Percentiles rank a stretch among this genome's conserved stretches.
phyloP scores from a whole-genome alignment of 2,113 vertebrate species.

The Mionectes macconnelli region DNA sequence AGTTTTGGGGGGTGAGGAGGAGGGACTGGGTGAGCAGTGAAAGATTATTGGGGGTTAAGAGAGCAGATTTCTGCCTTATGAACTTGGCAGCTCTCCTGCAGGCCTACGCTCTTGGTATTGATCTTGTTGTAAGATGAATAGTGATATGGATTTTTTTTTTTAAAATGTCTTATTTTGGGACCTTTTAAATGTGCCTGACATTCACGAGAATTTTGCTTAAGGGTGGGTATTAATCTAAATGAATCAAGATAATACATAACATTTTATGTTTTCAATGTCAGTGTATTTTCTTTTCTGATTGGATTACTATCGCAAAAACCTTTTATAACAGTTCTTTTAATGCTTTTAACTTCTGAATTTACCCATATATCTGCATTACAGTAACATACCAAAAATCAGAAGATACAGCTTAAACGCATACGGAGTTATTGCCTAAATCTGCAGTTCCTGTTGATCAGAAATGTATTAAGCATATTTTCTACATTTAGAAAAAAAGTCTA shows the following conservation, averaged over 20 bases:
- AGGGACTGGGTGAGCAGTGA: neutral
- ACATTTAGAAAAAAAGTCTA: neutral
- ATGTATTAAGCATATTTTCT: neutral
- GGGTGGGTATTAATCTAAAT: neutral
- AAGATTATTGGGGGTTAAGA: constrained; percentile 38
- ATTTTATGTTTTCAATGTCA: neutral
- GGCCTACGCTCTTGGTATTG: neutral
- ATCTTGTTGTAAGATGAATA: constrained; percentile 42
- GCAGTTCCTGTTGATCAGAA: neutral
- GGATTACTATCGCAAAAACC: neutral
- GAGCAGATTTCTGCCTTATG: constrained; percentile 28
- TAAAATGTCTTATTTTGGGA: constrained; percentile 29
- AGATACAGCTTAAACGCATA: neutral
- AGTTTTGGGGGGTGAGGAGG: neutral
- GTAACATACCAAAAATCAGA: neutral
- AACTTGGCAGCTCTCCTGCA: constrained; percentile 53
- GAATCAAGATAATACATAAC: neutral
- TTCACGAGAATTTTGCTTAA: neutral
- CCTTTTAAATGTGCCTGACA: constrained; percentile 32
- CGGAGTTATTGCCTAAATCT: neutral
- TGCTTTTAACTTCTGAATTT: neutral
- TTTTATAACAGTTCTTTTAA: neutral
- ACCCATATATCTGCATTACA: neutral
- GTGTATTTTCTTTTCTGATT: neutral
- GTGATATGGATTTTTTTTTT: neutral